Base-by-base conservation (phyloP, 2,113 vertebrate species). In the Mesembrinibis cayennensis region DNA sequence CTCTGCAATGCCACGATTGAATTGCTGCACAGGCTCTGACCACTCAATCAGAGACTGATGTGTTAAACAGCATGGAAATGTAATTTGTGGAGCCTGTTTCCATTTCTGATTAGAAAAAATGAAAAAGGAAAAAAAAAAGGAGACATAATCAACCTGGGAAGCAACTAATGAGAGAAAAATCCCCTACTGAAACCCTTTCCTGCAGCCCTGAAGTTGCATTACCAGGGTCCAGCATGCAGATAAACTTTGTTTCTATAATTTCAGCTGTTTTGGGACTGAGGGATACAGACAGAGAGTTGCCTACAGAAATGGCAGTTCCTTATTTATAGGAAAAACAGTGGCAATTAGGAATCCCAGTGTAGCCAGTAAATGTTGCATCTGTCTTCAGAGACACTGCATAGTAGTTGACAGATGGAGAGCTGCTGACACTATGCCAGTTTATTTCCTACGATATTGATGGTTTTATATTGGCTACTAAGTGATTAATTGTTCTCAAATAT, bases 401-500 rank as follows among this genome's bases (percentile, higher is more conserved):
- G 87, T 10, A 82, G 93, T 3, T 95, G 91, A 92, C 94, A 95
- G 95, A 95, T 85, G 83, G 90, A 92, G 77, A 85, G 83, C 83
- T 69, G 81, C 61, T 93, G 94, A 92, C 81, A 74, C 45, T 34
- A 77, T 16, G 89, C 55, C 84, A 63, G 65, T 87, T 93, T 93
- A 91, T 72, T 87, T 93, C 87, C 78, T 78, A 55, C 7, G 13
- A 44, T 89, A 76, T 47, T 73, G 50, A 95, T 86, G 71, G 55
- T 14, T 91, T 95, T 90, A 36, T 69, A 85, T 85, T 62, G 87
- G 82, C 89, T 81, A 50, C 74, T 59, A 50, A 67, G 67, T 95
- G 93, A 97, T 94, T 95, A 89, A 94, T 58, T 82, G 55, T 87
- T 87, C 91, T 95, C 50, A 91, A 70, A 95, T 76, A 94, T 3